Evolutionary conservation across 37 sponge, comb jelly and placozoan genomes (phyloP).

Genomic region (Petrosia ficiformis): DNA sequence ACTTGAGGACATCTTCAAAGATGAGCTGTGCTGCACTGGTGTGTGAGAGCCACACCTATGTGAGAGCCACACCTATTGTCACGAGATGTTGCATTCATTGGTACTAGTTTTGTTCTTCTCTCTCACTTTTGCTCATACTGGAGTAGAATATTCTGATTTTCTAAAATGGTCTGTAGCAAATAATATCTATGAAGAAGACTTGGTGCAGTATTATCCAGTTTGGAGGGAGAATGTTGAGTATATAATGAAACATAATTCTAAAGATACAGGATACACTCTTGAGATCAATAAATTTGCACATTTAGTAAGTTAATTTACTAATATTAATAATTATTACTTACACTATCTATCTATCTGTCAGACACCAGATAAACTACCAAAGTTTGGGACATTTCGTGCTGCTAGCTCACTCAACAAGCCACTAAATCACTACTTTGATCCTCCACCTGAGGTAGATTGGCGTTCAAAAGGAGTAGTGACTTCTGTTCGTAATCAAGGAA

Average conservation of each 20-base stretch:
- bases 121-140: no score
- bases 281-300: conserved; percentile 52
- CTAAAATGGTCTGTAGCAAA: no score
- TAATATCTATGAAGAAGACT: no score
- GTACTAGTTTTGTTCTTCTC: no score
- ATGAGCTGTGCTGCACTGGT: no score
- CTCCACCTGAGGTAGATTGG: conserved; percentile 62
- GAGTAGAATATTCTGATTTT: no score
- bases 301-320: conserved; percentile 19
- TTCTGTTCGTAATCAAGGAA: conserved; percentile 58
- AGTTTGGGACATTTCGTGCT: not conserved
- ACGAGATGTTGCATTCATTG: no score
- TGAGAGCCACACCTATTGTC: no score
- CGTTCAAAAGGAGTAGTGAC: conserved; percentile 59
- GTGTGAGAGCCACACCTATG: no score
- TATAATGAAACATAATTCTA: conserved; percentile 7
- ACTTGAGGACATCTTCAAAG: no score
- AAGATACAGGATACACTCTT: conserved; percentile 27
- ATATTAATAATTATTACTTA: not conserved
- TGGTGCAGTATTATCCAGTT: conserved; percentile 15
- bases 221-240: conserved; percentile 54
- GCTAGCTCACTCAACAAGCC: not conserved
- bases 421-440: not conserved
- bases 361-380: not conserved
- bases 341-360: not conserved